Evolutionary conservation across 1,140 invertebrate genomes (phyloP).

Genomic region (Leptopilina boulardi): DNA sequence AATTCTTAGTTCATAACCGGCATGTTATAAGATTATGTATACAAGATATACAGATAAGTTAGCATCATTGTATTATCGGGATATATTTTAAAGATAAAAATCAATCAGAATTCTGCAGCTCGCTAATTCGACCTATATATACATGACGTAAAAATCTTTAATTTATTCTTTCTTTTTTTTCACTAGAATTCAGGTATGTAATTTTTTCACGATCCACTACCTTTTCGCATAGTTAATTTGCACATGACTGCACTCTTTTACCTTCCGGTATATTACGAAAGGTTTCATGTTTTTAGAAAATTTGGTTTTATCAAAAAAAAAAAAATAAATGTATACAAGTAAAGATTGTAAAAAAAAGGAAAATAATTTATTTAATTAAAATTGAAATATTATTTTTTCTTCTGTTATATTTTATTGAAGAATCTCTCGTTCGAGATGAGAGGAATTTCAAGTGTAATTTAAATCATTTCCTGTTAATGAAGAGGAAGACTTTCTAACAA

Average conservation of each 20-base stretch:
- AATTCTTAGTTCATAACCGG: constrained; percentile 21
- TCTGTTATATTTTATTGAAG: neutral
- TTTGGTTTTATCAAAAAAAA: neutral
- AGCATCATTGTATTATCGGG: neutral
- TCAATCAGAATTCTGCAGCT: neutral
- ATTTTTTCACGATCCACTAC: neutral
- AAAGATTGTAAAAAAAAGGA: no score
- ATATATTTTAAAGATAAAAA: constrained; percentile 14
- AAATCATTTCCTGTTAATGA: neutral
- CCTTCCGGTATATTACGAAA: neutral
- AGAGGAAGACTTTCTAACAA: constrained; percentile 23
- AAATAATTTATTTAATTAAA: neutral
- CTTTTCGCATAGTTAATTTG: neutral
- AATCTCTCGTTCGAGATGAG: neutral
- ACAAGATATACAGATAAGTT: neutral
- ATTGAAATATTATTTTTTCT: neutral
- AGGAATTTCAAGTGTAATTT: constrained; percentile 24
- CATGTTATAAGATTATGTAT: neutral
- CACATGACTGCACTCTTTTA: neutral
- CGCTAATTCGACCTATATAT: constrained; percentile 8
- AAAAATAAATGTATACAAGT: no score
- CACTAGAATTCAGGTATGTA: neutral
- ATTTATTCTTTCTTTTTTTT: constrained; percentile 12
- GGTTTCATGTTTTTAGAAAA: neutral
- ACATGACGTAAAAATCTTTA: constrained; percentile 26